Conservation (phyloP, 2,113 vertebrate genomes). For the Proteles cristata region DNA sequence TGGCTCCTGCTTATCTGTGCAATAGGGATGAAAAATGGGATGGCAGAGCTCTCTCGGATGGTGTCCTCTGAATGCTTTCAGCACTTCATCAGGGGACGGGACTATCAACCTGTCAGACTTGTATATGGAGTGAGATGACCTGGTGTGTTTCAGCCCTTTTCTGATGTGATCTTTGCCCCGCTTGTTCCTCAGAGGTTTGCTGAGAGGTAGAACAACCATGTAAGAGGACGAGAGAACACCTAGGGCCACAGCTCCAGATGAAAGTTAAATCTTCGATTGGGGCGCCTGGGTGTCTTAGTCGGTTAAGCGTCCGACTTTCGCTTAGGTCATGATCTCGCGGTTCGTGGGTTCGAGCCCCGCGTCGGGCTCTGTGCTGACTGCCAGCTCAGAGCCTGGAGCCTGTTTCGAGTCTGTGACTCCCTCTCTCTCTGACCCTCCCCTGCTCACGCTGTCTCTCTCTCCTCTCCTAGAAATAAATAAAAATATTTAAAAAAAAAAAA, state of each 20-base stretch:
- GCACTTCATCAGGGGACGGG: neutral
- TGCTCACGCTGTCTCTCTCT: no score
- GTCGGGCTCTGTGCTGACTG: no score
- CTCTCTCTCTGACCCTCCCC: no score
- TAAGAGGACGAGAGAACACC: neutral
- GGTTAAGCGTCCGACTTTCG: no score
- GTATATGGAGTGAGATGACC: neutral
- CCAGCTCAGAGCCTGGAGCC: no score
- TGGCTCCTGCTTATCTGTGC: neutral
- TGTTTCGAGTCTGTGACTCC: no score
- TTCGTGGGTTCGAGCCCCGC: no score
- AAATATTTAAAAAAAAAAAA: no score
- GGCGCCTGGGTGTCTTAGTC: no score
- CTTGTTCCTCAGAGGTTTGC: constrained; percentile 10
- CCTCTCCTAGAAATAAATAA: no score
- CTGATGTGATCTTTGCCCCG: neutral
- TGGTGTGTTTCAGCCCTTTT: neutral
- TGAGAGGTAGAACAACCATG: neutral
- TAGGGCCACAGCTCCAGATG: neutral
- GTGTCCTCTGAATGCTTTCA: neutral
- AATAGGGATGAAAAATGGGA: neutral
- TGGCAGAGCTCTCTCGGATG: neutral
- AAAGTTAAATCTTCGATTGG: neutral
- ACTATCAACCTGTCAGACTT: neutral
- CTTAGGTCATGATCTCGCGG: no score